Conservation (phyloP, 2,797 vertebrate genomes). For the Anguilla megastoma region DNA sequence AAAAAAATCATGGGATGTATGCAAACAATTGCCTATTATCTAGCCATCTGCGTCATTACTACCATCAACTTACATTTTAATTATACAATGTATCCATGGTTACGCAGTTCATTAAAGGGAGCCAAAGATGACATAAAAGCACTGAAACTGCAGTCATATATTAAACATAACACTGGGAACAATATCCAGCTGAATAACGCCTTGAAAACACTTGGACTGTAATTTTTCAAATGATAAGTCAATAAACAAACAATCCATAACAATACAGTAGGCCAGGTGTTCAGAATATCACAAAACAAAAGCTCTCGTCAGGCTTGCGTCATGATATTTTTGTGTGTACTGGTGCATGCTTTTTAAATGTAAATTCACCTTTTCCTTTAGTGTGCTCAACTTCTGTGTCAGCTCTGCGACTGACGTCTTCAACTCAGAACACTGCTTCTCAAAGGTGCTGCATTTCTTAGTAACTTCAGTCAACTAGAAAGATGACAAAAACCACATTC, state of each 20-base stretch:
- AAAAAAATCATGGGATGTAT: background rate
- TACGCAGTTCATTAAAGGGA: background rate
- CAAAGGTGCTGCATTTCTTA: constrained; percentile 70
- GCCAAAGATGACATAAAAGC: background rate
- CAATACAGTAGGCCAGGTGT: background rate
- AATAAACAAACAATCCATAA: background rate
- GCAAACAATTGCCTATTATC: background rate
- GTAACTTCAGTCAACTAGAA: constrained; percentile 74
- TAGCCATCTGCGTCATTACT: background rate
- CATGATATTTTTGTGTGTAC: background rate
- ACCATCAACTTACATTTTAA: background rate
- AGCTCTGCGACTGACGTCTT: constrained; percentile 74
- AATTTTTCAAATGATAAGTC: background rate
- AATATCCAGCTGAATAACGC: too few species aligned
- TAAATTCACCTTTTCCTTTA: constrained; percentile 82
- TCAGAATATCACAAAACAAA: background rate
- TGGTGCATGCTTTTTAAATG: too few species aligned
- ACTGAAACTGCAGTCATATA: background rate
- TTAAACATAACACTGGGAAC: background rate
- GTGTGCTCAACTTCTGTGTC: constrained; percentile 71
- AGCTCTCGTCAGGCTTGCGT: background rate
- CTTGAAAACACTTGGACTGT: too few species aligned
- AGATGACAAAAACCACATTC: background rate
- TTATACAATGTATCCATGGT: background rate
- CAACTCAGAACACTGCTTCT: constrained; percentile 74